phyloP scores from a whole-genome alignment of 1,140 invertebrate species.

The Drosophila truncata region DNA sequence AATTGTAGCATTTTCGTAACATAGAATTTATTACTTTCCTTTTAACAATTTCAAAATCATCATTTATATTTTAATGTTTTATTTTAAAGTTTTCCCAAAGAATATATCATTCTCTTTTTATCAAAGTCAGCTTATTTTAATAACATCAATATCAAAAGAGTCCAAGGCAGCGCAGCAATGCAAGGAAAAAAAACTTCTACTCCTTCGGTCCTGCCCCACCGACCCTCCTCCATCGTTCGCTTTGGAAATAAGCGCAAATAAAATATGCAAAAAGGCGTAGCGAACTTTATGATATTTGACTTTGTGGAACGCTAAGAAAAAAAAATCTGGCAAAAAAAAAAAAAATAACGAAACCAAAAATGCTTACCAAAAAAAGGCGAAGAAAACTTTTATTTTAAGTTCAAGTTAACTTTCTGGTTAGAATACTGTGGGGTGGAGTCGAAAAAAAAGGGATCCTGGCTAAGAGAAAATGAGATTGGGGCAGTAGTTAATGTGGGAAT shows the following conservation, averaged over 20 bases:
- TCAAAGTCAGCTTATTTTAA: slow-evolving; percentile 21
- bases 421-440: slow-evolving; percentile 47
- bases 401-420: slow-evolving; percentile 82
- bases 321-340: slow-evolving; percentile 43
- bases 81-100: neutral
- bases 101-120: neutral
- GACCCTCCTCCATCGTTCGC: slow-evolving; percentile 4
- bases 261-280: slow-evolving; percentile 84
- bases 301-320: slow-evolving; percentile 71
- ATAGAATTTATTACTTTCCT: neutral
- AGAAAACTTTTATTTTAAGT: slow-evolving; percentile 82
- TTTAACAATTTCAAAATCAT: neutral
- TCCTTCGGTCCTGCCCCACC: slow-evolving; percentile 18
- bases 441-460: slow-evolving; percentile 5
- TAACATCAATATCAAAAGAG: slow-evolving; percentile 34
- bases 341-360: slow-evolving; percentile 46
- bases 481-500: neutral
- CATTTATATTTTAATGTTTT: neutral
- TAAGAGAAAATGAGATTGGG: neutral
- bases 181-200: slow-evolving; percentile 54
- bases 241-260: slow-evolving; percentile 78
- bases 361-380: slow-evolving; percentile 41
- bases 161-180: slow-evolving; percentile 50
- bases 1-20: neutral
- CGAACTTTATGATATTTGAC: slow-evolving; percentile 83